A percentile compares a stretch with the other conserved stretches of the same genome.
phyloP scores from a whole-genome alignment of 2,113 vertebrate genomes.

The Gymnocephalus cernua region DNA sequence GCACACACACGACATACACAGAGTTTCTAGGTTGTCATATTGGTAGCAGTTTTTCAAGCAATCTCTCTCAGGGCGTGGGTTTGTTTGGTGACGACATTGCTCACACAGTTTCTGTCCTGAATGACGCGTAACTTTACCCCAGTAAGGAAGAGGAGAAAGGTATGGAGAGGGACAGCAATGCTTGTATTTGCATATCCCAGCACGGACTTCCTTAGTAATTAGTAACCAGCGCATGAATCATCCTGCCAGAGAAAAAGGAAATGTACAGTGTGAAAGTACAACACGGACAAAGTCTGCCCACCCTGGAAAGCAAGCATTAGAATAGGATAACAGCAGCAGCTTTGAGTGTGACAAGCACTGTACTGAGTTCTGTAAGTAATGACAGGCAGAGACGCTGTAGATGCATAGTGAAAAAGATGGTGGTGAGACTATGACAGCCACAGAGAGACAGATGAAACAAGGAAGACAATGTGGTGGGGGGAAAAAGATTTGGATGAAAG shows the following conservation, averaged over 20 bases:
- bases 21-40: constrained; percentile 23
- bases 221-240: constrained; percentile 70
- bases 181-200: constrained; percentile 52
- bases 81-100: constrained; percentile 35
- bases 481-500: neutral
- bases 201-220: constrained; percentile 53
- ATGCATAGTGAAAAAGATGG: constrained; percentile 7
- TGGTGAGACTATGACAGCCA: constrained; percentile 1
- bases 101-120: constrained; percentile 38
- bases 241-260: constrained; percentile 16
- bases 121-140: constrained; percentile 10
- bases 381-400: neutral
- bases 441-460: constrained; percentile 1
- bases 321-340: constrained; percentile 15
- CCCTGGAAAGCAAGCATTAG: constrained; percentile 31
- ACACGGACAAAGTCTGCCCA: constrained; percentile 16
- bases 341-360: constrained; percentile 8
- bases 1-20: neutral
- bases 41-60: neutral
- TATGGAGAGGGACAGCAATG: constrained; percentile 47
- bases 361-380: neutral
- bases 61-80: constrained; percentile 34
- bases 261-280: constrained; percentile 54
- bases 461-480: neutral
- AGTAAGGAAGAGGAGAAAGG: constrained; percentile 4